phyloP scores from a whole-genome alignment of 2,888 invertebrate species.

The Diadegma fenestrale region DNA sequence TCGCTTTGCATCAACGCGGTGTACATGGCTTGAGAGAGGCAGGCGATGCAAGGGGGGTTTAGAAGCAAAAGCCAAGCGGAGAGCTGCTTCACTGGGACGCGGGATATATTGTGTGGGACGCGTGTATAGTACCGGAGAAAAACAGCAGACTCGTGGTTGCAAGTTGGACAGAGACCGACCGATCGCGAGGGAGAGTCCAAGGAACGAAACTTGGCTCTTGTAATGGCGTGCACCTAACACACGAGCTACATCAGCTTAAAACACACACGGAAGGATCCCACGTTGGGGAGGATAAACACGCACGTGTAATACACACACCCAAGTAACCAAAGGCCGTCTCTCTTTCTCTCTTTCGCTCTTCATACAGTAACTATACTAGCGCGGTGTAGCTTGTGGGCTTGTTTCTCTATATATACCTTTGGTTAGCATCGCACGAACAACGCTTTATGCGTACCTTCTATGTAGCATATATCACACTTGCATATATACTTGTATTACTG shows the following conservation, averaged over 20 bases:
- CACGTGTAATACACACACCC: conserved; percentile 58
- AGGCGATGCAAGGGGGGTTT: not conserved
- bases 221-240: conserved; percentile 70
- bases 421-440: conserved; percentile 52
- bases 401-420: conserved; percentile 43
- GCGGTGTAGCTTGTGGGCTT: conserved; percentile 29
- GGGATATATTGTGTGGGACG: conserved; percentile 31
- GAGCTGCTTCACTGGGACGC: conserved; percentile 48
- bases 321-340: conserved; percentile 9
- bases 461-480: conserved; percentile 8
- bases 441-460: conserved; percentile 60
- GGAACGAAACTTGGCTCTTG: conserved; percentile 59
- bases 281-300: conserved; percentile 69
- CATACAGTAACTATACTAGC: conserved; percentile 31
- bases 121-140: conserved; percentile 17
- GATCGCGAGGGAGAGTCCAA: conserved; percentile 18
- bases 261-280: conserved; percentile 72
- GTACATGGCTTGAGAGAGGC: conserved; percentile 1
- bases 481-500: not conserved
- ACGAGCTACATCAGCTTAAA: conserved; percentile 69
- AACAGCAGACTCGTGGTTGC: conserved; percentile 1
- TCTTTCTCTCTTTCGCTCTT: conserved; percentile 4
- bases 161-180: conserved; percentile 31
- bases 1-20: conserved; percentile 60
- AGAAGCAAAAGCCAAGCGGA: conserved; percentile 47